These are phyloP conservation scores for Leptinotarsa defecta DNA, from an alignment of 1,140 invertebrate species.

Conservation along the genomic window DNA sequence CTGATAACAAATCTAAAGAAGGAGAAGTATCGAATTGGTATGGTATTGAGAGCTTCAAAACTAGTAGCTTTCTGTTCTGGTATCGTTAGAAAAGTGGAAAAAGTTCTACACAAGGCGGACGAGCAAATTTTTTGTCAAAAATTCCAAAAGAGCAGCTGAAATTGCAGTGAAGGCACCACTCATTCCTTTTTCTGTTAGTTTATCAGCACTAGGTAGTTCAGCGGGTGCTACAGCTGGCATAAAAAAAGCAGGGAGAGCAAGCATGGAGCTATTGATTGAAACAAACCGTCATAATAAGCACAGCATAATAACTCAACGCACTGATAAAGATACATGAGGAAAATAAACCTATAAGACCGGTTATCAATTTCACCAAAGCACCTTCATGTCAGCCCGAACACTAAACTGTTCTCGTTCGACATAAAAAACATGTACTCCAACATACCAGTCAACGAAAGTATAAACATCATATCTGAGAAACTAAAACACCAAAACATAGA, in stretches of 20 bases:
- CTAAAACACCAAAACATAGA: too few species aligned
- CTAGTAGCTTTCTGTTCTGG: not conserved
- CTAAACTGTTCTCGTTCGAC: too few species aligned
- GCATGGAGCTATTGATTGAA: slow-evolving; percentile 48
- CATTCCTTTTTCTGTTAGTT: slow-evolving; percentile 31
- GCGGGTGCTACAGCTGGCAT: too few species aligned
- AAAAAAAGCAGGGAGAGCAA: slow-evolving; percentile 41
- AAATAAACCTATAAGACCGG: too few species aligned
- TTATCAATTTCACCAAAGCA: too few species aligned
- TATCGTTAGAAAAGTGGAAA: slow-evolving; percentile 49
- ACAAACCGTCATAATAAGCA: slow-evolving; percentile 50
- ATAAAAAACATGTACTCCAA: too few species aligned
- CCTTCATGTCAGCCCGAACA: too few species aligned
- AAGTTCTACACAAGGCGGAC: slow-evolving; percentile 34
- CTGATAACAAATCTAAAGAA: not conserved
- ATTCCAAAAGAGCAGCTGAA: slow-evolving; percentile 42
- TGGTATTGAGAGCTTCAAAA: not conserved
- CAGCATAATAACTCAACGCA: too few species aligned
- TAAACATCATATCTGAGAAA: too few species aligned
- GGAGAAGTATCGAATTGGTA: not conserved
- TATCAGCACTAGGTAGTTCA: slow-evolving; percentile 20
- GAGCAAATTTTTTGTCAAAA: slow-evolving; percentile 19
- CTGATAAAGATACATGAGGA: too few species aligned
- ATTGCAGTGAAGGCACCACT: too few species aligned
- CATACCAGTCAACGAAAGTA: too few species aligned